Conservation (phyloP, 37 sponge, comb jelly and placozoan genomes). For the Diacarnus erythraeanus region DNA sequence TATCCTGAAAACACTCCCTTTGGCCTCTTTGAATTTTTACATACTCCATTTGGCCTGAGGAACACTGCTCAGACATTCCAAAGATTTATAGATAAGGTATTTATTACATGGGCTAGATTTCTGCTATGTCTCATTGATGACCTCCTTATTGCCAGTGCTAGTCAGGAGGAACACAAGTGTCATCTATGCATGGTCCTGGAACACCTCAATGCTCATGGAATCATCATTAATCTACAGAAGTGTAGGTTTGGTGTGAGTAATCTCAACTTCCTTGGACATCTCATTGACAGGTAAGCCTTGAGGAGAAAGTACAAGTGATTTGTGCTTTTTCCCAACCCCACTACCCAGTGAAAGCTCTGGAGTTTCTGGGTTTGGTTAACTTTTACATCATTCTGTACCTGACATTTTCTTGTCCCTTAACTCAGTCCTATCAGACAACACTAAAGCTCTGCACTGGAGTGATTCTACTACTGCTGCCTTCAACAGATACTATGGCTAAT, state of each 20-base stretch:
- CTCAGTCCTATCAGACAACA: no score
- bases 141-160: no score
- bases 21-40: constrained; percentile 50
- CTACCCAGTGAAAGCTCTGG: constrained; percentile 22
- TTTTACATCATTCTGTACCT: no score
- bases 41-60: no score
- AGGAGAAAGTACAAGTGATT: constrained; percentile 44
- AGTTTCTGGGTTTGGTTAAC: no score
- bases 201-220: constrained; percentile 37
- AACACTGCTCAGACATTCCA: no score
- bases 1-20: constrained; percentile 47
- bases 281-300: constrained; percentile 25
- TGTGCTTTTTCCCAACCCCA: constrained; percentile 56
- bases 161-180: no score
- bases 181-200: constrained; percentile 52
- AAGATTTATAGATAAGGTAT: constrained; percentile 70
- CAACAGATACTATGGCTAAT: constrained; percentile 38
- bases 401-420: no score
- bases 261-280: constrained; percentile 49
- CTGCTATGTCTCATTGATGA: no score
- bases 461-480: constrained; percentile 17
- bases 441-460: no score
- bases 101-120: no score
- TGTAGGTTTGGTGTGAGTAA: constrained; percentile 32
- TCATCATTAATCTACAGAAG: constrained; percentile 50